Conservation (phyloP, 2,888 invertebrate genomes). For the Drosophila prostipennis region DNA sequence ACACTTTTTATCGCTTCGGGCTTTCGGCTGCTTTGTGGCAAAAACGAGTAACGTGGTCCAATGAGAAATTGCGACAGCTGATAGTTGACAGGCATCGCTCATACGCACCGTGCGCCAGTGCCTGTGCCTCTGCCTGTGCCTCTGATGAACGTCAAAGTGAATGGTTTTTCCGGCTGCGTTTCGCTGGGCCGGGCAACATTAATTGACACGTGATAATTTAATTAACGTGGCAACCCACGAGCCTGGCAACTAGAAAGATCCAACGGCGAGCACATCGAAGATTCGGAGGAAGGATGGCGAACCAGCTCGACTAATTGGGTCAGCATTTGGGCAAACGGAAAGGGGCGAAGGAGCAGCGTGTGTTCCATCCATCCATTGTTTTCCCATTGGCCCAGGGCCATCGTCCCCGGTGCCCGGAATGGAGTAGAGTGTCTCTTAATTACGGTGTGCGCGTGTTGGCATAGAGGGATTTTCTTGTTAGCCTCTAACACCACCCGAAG, state of each 20-base stretch:
- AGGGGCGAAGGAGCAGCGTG: slow-evolving; percentile 19
- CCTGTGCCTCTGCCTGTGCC: not conserved
- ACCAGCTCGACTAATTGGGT: slow-evolving; percentile 61
- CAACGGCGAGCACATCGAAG: slow-evolving; percentile 33
- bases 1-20: slow-evolving; percentile 48
- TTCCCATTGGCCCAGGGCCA: slow-evolving; percentile 61
- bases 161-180: slow-evolving; percentile 34
- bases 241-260: slow-evolving; percentile 44
- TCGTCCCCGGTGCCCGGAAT: slow-evolving; percentile 39
- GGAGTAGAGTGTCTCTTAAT: slow-evolving; percentile 75
- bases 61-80: slow-evolving; percentile 21
- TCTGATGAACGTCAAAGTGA: slow-evolving; percentile 34
- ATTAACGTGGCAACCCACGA: slow-evolving; percentile 59
- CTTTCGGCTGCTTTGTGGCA: slow-evolving; percentile 10
- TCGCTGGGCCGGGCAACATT: slow-evolving; percentile 50
- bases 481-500: slow-evolving; percentile 28
- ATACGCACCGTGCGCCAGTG: slow-evolving; percentile 26
- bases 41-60: not conserved
- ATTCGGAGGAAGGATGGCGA: slow-evolving; percentile 50
- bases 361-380: slow-evolving; percentile 55
- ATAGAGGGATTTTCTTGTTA: slow-evolving; percentile 76
- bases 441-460: slow-evolving; percentile 74
- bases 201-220: slow-evolving; percentile 78
- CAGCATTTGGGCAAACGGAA: slow-evolving; percentile 50
- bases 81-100: slow-evolving; percentile 35